Evolutionary conservation across 2,113 vertebrate species (phyloP), one percentile per base, ranked within the genome.

Genomic region (Dolichotis patagonum): DNA sequence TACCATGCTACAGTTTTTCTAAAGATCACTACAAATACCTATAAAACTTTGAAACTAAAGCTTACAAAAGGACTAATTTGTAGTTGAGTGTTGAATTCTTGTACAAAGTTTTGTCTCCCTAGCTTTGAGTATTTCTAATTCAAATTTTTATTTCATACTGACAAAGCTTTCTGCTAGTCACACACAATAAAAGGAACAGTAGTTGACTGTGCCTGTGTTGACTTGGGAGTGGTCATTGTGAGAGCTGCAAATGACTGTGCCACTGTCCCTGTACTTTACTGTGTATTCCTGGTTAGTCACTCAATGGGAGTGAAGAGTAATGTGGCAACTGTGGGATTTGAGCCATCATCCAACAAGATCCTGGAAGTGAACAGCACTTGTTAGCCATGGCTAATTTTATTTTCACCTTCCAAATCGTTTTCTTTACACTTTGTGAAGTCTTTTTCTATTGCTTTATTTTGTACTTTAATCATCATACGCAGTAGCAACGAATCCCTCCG

Each of bases 11-110:
- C 6, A 75, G 10, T 90, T 89, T 89, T 32, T 86, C n/a, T 60
- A 54, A 94, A 97, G n/a, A 81, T 85, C 32, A 67, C 58, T 91
- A 71, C 80, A 82, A 95, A 77, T n/a, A 90, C 38, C 89, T 71
- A 22, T 2, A 41, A 84, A 38, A 71, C n/a, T 49, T 90, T 78
- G 43, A 96, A 93, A 84, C 52, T 75, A 26, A 82, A 24, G 6
- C 83, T n/a, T 96, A 43, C 75, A 62, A 94, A 63, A 86, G 13
- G 16, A 80, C 26, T 85, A 67, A 60, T 80, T 85, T 88, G 26
- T 87, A 88, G 46, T 24, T 91, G 46, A 95, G 8, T 5, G 54
- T 32, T 86, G 54, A 80, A n/a, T 52, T 17, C 1, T 89, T 83
- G 35, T 46, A 43, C 86, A 87, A 94, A 77, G 63, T 75, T 78